phyloP scores from a whole-genome alignment of 2,113 vertebrate species.

The Amphiprion percula region DNA sequence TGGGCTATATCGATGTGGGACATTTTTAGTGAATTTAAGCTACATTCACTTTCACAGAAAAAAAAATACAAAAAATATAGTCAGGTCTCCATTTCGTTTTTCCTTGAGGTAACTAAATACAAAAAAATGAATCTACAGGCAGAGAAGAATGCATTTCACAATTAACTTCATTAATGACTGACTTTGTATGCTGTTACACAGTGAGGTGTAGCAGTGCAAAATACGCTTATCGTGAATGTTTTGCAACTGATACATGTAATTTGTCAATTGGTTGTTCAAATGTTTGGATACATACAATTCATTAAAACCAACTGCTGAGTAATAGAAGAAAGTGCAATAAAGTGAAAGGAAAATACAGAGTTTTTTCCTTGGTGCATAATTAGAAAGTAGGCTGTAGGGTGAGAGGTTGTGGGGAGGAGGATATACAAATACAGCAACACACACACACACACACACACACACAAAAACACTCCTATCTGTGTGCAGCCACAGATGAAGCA shows the following conservation, averaged over 20 bases:
- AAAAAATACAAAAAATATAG: background rate
- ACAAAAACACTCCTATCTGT: background rate
- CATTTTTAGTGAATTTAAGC: conserved; percentile 15
- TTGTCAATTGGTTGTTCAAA: conserved; percentile 5
- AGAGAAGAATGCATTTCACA: conserved; percentile 3
- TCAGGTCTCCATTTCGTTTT: background rate
- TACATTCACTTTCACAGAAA: background rate
- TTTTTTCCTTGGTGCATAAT: background rate
- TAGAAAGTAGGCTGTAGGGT: background rate
- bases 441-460: background rate
- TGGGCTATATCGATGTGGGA: background rate
- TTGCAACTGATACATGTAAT: conserved; percentile 24
- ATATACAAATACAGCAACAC: conserved; percentile 2
- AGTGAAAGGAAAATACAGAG: background rate
- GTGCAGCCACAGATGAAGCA: conserved; percentile 23
- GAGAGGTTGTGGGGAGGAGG: background rate
- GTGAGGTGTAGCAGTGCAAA: background rate
- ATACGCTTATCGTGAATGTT: background rate
- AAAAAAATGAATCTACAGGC: background rate
- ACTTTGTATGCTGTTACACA: background rate
- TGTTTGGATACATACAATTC: conserved; percentile 12
- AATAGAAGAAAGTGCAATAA: background rate
- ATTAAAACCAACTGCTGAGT: background rate
- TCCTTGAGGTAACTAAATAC: background rate
- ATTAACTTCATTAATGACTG: background rate